A percentile compares a stretch with the other conserved stretches of the same genome.
phyloP scores from a whole-genome alignment of 2,113 vertebrate genomes.

The Uria aalge region DNA sequence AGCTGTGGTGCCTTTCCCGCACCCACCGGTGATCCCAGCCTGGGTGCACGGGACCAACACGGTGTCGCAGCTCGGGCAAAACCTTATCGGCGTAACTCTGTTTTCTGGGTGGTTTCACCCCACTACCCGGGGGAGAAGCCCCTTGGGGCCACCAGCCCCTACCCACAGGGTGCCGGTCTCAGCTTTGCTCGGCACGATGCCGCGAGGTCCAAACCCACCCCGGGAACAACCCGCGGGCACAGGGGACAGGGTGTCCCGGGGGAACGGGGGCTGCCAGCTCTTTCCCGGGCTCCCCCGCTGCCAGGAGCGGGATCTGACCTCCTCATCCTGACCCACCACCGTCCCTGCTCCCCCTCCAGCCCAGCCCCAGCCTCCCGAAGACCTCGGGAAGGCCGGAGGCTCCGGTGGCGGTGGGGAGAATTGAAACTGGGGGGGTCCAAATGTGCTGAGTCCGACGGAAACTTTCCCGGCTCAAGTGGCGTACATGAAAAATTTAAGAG shows the following conservation, averaged over 20 bases:
- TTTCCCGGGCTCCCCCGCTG: background rate
- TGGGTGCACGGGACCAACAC: background rate
- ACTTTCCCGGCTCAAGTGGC: slow-evolving; percentile 22
- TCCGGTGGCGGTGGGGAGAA: background rate
- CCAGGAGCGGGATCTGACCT: background rate
- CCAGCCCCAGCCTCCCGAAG: background rate
- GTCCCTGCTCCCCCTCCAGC: background rate
- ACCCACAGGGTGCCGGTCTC: background rate
- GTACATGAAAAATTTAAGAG: slow-evolving; percentile 54
- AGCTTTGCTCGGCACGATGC: fast-evolving
- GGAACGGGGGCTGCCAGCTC: background rate
- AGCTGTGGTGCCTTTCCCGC: fast-evolving
- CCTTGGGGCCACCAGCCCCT: background rate
- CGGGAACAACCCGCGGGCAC: fast-evolving
- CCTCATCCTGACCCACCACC: fast-evolving
- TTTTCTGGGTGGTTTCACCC: background rate
- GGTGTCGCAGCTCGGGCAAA: background rate
- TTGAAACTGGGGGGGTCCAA: background rate
- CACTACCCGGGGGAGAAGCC: fast-evolving
- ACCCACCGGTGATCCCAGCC: background rate
- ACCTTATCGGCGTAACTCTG: fast-evolving
- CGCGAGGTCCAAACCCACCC: background rate
- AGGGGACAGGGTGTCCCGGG: background rate
- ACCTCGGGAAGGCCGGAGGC: background rate
- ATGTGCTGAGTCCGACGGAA: slow-evolving; percentile 54